Conservation (phyloP, 2,797 vertebrate genomes). For the Acipenser transmontanus region DNA sequence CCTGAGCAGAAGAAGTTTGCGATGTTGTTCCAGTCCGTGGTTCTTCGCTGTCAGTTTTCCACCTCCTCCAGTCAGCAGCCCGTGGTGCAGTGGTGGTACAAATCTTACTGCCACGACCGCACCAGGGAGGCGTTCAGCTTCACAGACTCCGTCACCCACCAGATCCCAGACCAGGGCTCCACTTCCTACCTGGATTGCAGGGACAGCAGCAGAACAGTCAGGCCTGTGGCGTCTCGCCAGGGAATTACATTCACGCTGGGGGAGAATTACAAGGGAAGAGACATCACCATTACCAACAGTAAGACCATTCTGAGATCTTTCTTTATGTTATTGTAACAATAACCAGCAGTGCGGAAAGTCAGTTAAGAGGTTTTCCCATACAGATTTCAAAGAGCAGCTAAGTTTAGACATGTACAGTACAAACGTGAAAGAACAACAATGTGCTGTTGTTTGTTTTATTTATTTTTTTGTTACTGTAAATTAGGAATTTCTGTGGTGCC, state of each 20-base stretch:
- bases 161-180: slow-evolving; percentile 65
- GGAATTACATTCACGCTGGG: slow-evolving; percentile 79
- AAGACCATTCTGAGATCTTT: slow-evolving; percentile 35
- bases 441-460: too few species aligned
- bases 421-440: too few species aligned
- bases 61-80: slow-evolving; percentile 77
- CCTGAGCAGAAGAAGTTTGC: slow-evolving; percentile 78
- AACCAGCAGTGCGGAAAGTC: too few species aligned
- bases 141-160: slow-evolving; percentile 48
- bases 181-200: slow-evolving; percentile 78
- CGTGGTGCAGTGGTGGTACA: slow-evolving; percentile 95
- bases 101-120: slow-evolving; percentile 90
- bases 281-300: slow-evolving; percentile 88
- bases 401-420: too few species aligned
- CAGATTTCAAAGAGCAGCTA: too few species aligned
- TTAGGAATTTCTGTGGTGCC: too few species aligned
- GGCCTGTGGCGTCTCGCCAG: slow-evolving; percentile 83
- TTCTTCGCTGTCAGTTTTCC: slow-evolving; percentile 85
- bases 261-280: slow-evolving; percentile 89
- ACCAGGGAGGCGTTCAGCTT: slow-evolving; percentile 77
- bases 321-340: not conserved
- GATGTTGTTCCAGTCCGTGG: slow-evolving; percentile 88
- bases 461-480: too few species aligned
- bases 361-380: too few species aligned
- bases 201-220: slow-evolving; percentile 84